These are phyloP conservation scores for Lydus trimaculatus DNA, from an alignment of 2,888 invertebrate genomes.

Conservation along the genomic window DNA sequence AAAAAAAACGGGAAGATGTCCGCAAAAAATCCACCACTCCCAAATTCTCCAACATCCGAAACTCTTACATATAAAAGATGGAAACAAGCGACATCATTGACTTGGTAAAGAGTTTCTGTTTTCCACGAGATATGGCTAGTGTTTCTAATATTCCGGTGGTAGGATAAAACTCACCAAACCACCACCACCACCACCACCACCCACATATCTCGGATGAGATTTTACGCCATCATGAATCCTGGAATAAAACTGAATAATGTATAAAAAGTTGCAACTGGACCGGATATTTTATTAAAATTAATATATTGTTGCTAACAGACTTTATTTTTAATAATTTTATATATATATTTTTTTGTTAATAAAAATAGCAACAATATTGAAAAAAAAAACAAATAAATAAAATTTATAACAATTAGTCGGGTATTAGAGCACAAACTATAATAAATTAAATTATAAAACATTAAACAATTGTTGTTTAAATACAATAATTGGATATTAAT, in stretches of 20 bases:
- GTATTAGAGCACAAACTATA: background rate
- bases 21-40: background rate
- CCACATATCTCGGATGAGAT: slow-evolving; percentile 47
- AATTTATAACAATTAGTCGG: background rate
- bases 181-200: too few relatives aligned
- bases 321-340: too few relatives aligned
- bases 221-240: slow-evolving; percentile 52
- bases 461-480: background rate
- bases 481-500: slow-evolving; percentile 6
- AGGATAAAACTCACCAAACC: slow-evolving; percentile 45
- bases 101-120: slow-evolving; percentile 48
- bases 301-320: background rate
- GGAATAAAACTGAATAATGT: slow-evolving; percentile 56
- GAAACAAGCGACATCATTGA: slow-evolving; percentile 44
- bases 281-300: slow-evolving; percentile 31
- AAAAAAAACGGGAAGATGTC: background rate
- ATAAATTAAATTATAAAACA: background rate
- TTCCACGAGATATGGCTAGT: slow-evolving; percentile 44
- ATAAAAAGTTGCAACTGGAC: slow-evolving; percentile 45
- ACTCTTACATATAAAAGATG: slow-evolving; percentile 14
- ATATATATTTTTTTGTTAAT: too few relatives aligned
- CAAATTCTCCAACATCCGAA: background rate
- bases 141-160: slow-evolving; percentile 47
- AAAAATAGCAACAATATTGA: too few relatives aligned
- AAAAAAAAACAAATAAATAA: background rate